Evolutionary conservation across 2,113 vertebrate species (phyloP).

Genomic region (Anas platyrhynchos): DNA sequence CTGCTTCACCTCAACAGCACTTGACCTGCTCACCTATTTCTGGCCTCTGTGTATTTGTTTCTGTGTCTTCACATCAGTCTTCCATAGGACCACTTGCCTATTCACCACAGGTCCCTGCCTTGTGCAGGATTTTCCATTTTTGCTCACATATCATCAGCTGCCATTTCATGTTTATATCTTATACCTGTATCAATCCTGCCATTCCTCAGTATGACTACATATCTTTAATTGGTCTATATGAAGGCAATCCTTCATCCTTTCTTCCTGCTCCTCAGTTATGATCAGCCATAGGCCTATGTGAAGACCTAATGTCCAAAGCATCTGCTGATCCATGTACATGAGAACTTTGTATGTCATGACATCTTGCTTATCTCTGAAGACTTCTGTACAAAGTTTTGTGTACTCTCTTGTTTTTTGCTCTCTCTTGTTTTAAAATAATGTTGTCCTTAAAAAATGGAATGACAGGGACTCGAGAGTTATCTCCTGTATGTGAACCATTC

Average conservation of each 20-base stretch:
- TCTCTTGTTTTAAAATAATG: background rate
- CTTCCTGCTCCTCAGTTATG: background rate
- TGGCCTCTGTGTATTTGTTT: background rate
- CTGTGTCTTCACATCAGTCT: background rate
- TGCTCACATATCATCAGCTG: background rate
- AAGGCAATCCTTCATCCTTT: background rate
- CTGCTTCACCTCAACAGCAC: background rate
- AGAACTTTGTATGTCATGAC: background rate
- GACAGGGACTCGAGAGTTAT: background rate
- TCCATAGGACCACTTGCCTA: rapidly evolving
- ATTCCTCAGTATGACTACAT: rapidly evolving
- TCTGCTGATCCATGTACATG: rapidly evolving
- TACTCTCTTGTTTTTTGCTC: background rate
- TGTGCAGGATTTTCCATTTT: background rate
- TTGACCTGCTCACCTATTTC: background rate
- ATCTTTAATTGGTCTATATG: background rate
- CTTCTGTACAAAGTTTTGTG: background rate
- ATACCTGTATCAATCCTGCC: background rate
- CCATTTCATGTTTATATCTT: background rate
- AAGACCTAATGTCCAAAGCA: background rate
- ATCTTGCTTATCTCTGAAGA: background rate
- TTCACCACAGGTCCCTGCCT: background rate
- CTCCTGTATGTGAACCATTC: background rate
- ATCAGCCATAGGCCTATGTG: background rate
- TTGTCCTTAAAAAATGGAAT: background rate